phyloP scores from a whole-genome alignment of 53 echinoderm and acorn worm genomes.

The Pentamera pediparva region DNA sequence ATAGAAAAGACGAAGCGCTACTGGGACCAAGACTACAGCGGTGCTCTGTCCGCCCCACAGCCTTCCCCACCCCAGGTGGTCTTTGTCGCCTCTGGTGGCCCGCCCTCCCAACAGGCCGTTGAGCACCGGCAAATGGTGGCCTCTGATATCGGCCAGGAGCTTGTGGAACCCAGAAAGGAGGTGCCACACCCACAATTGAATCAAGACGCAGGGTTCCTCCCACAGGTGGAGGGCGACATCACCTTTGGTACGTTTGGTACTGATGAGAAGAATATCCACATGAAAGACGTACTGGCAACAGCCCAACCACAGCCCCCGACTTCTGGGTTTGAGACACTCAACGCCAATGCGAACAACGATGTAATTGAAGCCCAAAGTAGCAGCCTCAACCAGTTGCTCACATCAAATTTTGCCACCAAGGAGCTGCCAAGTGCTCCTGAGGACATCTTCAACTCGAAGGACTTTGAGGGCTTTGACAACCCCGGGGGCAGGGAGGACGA shows the following conservation, averaged over 20 bases:
- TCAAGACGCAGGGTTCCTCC: no score
- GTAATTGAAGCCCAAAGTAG: background rate
- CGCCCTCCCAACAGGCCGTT: background rate
- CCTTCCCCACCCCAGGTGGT: constrained; percentile 9
- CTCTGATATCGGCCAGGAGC: background rate
- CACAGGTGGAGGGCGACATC: constrained; percentile 42
- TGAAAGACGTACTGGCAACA: background rate
- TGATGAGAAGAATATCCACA: constrained; percentile 14
- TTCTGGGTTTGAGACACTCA: background rate
- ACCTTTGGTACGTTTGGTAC: constrained; percentile 61
- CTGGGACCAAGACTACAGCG: constrained; percentile 65
- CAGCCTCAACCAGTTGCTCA: constrained; percentile 13
- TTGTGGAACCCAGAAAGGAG: constrained; percentile 9
- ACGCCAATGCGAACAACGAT: constrained; percentile 17
- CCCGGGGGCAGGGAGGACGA: constrained; percentile 9
- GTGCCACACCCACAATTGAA: background rate
- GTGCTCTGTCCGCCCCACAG: constrained; percentile 33
- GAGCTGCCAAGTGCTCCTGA: background rate
- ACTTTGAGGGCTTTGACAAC: background rate
- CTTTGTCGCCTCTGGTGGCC: background rate
- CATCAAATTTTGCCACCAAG: no score
- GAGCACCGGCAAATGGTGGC: constrained; percentile 10
- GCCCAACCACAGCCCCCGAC: background rate
- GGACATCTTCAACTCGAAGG: constrained; percentile 18
- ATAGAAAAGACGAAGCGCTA: constrained; percentile 72